phyloP scores from a whole-genome alignment of 1,140 invertebrate species.

The Drosophila funebris region DNA sequence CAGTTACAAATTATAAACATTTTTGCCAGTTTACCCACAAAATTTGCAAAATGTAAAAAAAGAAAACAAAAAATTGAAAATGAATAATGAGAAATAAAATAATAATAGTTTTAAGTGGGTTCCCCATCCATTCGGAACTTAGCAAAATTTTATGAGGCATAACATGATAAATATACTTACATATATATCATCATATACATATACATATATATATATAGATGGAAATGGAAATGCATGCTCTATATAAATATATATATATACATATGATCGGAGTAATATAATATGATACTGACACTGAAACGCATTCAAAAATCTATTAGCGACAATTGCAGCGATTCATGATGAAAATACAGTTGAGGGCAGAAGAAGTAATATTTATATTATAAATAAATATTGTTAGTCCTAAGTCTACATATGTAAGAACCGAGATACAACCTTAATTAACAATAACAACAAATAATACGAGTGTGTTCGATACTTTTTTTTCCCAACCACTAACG shows the following conservation, averaged over 20 bases:
- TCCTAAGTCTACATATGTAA: conserved; percentile 21
- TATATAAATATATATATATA: conserved; percentile 1
- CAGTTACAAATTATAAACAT: neutral
- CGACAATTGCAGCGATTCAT: conserved; percentile 11
- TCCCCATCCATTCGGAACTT: conserved; percentile 35
- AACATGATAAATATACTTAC: neutral
- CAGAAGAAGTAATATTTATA: neutral
- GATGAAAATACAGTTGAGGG: neutral
- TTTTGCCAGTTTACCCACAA: conserved; percentile 13
- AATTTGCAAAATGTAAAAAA: conserved; percentile 17
- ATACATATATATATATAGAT: conserved; percentile 16
- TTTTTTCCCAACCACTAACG: neutral
- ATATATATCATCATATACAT: too few species aligned
- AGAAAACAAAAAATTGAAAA: conserved; percentile 6
- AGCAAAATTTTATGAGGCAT: conserved; percentile 57
- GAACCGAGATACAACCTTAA: neutral
- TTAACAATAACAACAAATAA: too few species aligned
- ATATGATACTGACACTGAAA: conserved; percentile 21
- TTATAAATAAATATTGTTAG: conserved; percentile 23
- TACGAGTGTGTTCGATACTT: neutral
- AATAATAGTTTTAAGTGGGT: conserved; percentile 52
- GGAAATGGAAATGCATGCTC: neutral
- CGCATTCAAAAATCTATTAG: conserved; percentile 14
- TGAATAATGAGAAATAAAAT: neutral
- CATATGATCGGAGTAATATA: conserved; percentile 5